Percentiles rank a stretch among this genome's conserved stretches.
Conservation (phyloP, 2,888 invertebrate genomes). For the Scaeva pyrastri region DNA sequence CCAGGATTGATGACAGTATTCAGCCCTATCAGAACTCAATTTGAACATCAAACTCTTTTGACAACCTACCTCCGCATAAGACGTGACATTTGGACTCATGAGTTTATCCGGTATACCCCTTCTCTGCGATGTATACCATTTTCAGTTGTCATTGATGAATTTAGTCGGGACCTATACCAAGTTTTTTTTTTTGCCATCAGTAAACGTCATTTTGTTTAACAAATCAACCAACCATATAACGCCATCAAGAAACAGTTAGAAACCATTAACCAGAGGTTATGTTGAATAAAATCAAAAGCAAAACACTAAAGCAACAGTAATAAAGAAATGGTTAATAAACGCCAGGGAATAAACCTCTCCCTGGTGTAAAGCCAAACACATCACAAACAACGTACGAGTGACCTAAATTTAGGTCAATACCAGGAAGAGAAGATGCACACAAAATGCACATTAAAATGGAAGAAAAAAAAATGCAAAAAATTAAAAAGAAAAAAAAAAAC, state of each 20-base stretch:
- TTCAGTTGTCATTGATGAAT: no score
- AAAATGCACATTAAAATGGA: slow-evolving; percentile 22
- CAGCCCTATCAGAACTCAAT: no score
- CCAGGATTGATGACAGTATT: no score
- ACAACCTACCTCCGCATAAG: no score
- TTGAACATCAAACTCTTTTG: no score
- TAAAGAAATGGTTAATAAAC: slow-evolving; percentile 39
- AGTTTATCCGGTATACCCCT: no score
- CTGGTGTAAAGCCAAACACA: slow-evolving; percentile 29
- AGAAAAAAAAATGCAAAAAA: no score
- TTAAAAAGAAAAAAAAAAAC: background rate
- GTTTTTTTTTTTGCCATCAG: background rate
- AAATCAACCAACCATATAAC: background rate
- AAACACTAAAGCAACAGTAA: background rate
- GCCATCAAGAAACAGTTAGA: slow-evolving; percentile 2
- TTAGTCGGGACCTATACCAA: no score
- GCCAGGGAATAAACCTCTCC: slow-evolving; percentile 54
- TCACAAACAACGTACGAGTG: slow-evolving; percentile 77
- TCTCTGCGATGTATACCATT: no score
- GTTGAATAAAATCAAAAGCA: slow-evolving; percentile 2
- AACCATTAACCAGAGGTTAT: background rate
- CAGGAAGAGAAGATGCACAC: slow-evolving; percentile 78
- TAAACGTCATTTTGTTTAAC: background rate
- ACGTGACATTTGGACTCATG: no score
- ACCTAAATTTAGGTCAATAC: slow-evolving; percentile 81